Evolutionary conservation across 2,888 invertebrate species (phyloP).

Genomic region (Dasypolia templi): DNA sequence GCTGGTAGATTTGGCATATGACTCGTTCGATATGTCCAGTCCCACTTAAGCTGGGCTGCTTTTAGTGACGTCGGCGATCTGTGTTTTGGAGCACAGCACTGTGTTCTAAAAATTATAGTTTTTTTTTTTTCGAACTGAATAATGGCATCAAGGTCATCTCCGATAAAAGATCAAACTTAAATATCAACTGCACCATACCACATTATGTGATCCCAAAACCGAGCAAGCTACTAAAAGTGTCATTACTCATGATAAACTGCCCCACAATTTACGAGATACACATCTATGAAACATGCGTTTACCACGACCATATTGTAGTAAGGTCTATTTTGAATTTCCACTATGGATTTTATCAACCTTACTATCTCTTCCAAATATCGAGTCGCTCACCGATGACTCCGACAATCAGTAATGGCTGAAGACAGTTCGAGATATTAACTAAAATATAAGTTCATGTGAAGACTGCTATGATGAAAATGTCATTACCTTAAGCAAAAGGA

Average conservation of each 20-base stretch:
- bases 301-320: constrained; percentile 13
- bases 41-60: no score
- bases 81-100: no score
- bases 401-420: constrained; percentile 77
- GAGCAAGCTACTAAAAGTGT: constrained; percentile 52
- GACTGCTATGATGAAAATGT: not conserved
- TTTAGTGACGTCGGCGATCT: no score
- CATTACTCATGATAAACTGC: constrained; percentile 57
- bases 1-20: no score
- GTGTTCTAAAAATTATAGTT: not conserved
- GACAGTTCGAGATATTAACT: constrained; percentile 76
- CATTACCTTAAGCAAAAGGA: constrained; percentile 33
- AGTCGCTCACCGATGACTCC: constrained; percentile 73
- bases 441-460: constrained; percentile 51
- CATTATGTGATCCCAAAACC: constrained; percentile 29
- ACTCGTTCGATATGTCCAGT: no score
- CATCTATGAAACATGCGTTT: constrained; percentile 57
- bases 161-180: constrained; percentile 10
- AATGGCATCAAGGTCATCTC: not conserved
- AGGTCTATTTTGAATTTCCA: constrained; percentile 54
- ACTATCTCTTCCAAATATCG: constrained; percentile 73
- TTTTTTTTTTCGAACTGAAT: not conserved
- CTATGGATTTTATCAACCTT: constrained; percentile 57
- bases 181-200: constrained; percentile 12
- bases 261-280: constrained; percentile 58